These are phyloP conservation scores for Erethizon dorsatum DNA, from an alignment of 2,797 vertebrate species.

Conservation along the genomic window DNA sequence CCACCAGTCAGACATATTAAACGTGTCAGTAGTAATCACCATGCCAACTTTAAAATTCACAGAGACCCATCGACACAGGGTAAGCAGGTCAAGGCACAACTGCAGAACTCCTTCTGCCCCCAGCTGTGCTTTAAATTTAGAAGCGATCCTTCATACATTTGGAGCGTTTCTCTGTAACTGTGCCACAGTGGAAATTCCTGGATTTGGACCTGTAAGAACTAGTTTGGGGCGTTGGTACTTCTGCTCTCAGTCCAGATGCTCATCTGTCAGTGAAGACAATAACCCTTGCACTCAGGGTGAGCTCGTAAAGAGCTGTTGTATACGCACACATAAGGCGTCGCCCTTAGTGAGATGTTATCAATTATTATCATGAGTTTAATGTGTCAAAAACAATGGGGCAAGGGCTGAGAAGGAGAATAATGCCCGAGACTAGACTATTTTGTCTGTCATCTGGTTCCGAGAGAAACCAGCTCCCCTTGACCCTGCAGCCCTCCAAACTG, in stretches of 20 bases:
- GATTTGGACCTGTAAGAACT: neutral
- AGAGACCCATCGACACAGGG: neutral
- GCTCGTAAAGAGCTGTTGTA: neutral
- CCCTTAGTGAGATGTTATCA: neutral
- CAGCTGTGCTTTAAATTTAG: slow-evolving; percentile 55
- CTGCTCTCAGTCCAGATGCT: neutral
- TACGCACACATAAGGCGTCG: neutral
- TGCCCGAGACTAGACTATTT: neutral
- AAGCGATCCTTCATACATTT: neutral
- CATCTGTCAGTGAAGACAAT: neutral
- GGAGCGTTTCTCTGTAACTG: neutral
- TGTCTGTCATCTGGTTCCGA: neutral
- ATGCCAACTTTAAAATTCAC: slow-evolving; percentile 36
- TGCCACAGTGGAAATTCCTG: neutral
- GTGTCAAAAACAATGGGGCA: neutral
- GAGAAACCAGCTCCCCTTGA: neutral
- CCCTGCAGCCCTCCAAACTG: neutral
- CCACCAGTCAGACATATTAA: neutral
- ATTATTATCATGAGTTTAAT: neutral
- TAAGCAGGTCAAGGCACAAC: slow-evolving; percentile 55
- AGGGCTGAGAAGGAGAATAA: neutral
- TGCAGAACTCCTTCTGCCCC: neutral
- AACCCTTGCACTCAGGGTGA: neutral
- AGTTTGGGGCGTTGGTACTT: neutral
- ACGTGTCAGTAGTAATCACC: slow-evolving; percentile 4